A percentile compares a stretch with the other conserved stretches of the same genome.
phyloP scores from a whole-genome alignment of 2,113 vertebrate species.

The Hippocampus abdominalis region DNA sequence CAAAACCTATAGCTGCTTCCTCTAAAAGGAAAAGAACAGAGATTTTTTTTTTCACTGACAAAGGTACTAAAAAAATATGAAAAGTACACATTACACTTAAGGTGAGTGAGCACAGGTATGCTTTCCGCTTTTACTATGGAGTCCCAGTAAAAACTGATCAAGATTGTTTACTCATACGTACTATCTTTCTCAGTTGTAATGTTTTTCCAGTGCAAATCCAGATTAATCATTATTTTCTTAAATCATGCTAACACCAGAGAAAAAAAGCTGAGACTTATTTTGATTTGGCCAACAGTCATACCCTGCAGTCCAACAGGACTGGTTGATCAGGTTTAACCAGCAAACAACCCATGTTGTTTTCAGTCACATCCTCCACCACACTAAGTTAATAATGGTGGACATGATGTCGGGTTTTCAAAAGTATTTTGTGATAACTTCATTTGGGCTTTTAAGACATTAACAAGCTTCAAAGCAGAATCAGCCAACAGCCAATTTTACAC shows the following conservation, averaged over 20 bases:
- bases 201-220: background rate
- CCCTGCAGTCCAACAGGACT: slow-evolving; percentile 10
- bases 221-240: background rate
- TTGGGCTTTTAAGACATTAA: background rate
- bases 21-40: slow-evolving; percentile 4
- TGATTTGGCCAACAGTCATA: background rate
- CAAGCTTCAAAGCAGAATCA: background rate
- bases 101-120: background rate
- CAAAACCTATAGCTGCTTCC: slow-evolving; percentile 53
- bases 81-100: background rate
- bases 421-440: background rate
- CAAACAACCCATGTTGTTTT: background rate
- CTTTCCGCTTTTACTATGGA: background rate
- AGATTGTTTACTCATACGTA: background rate
- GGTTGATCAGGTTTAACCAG: slow-evolving; percentile 40
- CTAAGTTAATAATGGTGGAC: background rate
- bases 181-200: background rate
- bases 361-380: background rate
- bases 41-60: background rate
- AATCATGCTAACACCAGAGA: background rate
- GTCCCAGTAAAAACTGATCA: background rate
- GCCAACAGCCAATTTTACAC: background rate
- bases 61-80: background rate
- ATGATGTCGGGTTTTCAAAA: background rate
- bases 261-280: too few relatives aligned